Conservation (phyloP, 2,888 invertebrate species). For the Bhutanitis thaidina region DNA sequence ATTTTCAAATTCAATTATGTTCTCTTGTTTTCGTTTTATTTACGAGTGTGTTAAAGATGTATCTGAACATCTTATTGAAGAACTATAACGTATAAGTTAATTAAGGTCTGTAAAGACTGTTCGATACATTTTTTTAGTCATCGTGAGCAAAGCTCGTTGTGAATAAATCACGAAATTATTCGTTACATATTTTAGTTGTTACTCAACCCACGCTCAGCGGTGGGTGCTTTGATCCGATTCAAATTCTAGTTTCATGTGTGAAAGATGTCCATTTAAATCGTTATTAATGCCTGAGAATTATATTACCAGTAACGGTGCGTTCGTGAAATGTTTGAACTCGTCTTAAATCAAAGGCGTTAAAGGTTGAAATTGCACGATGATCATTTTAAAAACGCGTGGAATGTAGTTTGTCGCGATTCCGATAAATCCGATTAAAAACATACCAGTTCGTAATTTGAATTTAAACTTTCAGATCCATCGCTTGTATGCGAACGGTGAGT, state of each 20-base stretch:
- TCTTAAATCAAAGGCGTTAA: not conserved
- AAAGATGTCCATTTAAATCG: slow-evolving; percentile 21
- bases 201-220: slow-evolving; percentile 8
- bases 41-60: too few relatives aligned
- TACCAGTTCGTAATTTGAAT: slow-evolving; percentile 38
- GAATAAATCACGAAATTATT: not conserved
- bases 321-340: not conserved
- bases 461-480: slow-evolving; percentile 32
- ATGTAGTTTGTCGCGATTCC: slow-evolving; percentile 19
- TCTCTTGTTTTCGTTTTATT: too few relatives aligned
- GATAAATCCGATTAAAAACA: slow-evolving; percentile 33
- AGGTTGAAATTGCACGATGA: not conserved
- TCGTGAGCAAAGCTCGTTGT: not conserved
- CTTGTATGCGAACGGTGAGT: slow-evolving; percentile 27
- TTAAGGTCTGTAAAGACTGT: too few relatives aligned
- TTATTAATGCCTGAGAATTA: slow-evolving; percentile 19
- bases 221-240: slow-evolving; percentile 14
- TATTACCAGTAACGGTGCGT: slow-evolving; percentile 8
- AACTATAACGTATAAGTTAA: too few relatives aligned
- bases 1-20: too few relatives aligned
- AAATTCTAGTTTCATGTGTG: slow-evolving; percentile 19
- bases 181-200: not conserved
- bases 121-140: too few relatives aligned
- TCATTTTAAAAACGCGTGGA: not conserved
- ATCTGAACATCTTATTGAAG: too few relatives aligned